Percentiles rank a stretch among this genome's conserved stretches.
phyloP scores from a whole-genome alignment of 23 tunicate species.

The Phallusia fumigata region DNA sequence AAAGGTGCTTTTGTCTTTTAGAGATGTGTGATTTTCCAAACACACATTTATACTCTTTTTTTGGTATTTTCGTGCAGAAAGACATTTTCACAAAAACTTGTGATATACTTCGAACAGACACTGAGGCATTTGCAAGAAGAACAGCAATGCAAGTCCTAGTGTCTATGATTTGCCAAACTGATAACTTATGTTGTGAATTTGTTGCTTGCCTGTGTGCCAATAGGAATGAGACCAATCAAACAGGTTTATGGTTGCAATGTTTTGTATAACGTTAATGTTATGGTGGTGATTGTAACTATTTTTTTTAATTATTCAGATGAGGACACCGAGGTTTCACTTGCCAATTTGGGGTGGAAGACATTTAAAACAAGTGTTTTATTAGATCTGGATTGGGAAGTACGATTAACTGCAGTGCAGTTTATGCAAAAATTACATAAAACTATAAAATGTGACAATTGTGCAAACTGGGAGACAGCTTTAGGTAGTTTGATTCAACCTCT shows the following conservation, averaged over 20 bases:
- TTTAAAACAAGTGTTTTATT: neutral
- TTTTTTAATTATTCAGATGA: neutral
- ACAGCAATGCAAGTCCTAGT: neutral
- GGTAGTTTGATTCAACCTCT: neutral
- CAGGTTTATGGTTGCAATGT: neutral
- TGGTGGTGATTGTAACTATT: neutral
- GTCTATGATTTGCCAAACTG: neutral
- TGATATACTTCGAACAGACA: neutral
- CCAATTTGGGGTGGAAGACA: neutral
- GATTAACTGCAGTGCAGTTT: neutral
- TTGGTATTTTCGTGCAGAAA: neutral
- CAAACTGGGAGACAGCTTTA: neutral
- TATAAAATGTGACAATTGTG: neutral
- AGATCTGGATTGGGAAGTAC: slow-evolving; percentile 6
- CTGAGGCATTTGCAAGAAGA: slow-evolving; percentile 1
- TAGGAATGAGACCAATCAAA: neutral
- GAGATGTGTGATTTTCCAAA: too few relatives aligned
- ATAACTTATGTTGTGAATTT: neutral
- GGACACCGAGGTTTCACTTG: neutral
- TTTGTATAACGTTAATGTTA: neutral
- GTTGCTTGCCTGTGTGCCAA: neutral
- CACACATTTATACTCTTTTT: neutral
- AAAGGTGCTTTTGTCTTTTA: neutral
- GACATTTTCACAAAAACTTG: neutral
- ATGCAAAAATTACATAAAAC: neutral